These are phyloP conservation scores for Coleophora deauratella DNA, from an alignment of 2,888 invertebrate genomes.

Conservation along the genomic window DNA sequence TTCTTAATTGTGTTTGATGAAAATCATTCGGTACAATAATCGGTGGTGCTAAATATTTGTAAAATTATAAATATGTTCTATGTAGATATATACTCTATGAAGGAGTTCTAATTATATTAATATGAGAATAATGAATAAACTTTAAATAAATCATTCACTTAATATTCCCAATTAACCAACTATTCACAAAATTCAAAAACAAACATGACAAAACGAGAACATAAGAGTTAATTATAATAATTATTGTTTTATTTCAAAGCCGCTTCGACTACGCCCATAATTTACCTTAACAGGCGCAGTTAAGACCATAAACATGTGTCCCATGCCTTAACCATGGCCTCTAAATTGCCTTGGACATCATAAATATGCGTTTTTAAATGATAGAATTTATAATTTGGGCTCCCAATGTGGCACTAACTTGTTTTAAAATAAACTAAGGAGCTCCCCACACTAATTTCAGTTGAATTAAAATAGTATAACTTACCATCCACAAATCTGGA, in stretches of 20 bases:
- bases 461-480: conserved; percentile 46
- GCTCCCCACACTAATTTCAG: conserved; percentile 48
- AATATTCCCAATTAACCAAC: conserved; percentile 19
- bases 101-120: neutral
- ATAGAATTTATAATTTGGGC: conserved; percentile 40
- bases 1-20: too few relatives aligned
- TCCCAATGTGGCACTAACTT: conserved; percentile 43
- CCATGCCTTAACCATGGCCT: conserved; percentile 23
- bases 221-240: conserved; percentile 29
- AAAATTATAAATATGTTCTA: too few relatives aligned
- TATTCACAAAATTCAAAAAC: conserved; percentile 20
- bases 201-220: conserved; percentile 22
- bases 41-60: too few relatives aligned
- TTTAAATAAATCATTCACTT: conserved; percentile 4
- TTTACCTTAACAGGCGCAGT: conserved; percentile 29
- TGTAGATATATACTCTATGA: too few relatives aligned
- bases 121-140: conserved; percentile 1
- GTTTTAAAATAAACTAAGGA: conserved; percentile 45
- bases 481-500: conserved; percentile 52
- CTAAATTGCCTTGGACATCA: conserved; percentile 28
- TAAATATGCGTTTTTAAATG: conserved; percentile 36
- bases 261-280: conserved; percentile 20
- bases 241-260: conserved; percentile 34
- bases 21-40: too few relatives aligned
- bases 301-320: conserved; percentile 37